These are phyloP conservation scores for Poicephalus meyeri DNA, from an alignment of 2,113 vertebrate genomes.

Conservation along the genomic window DNA sequence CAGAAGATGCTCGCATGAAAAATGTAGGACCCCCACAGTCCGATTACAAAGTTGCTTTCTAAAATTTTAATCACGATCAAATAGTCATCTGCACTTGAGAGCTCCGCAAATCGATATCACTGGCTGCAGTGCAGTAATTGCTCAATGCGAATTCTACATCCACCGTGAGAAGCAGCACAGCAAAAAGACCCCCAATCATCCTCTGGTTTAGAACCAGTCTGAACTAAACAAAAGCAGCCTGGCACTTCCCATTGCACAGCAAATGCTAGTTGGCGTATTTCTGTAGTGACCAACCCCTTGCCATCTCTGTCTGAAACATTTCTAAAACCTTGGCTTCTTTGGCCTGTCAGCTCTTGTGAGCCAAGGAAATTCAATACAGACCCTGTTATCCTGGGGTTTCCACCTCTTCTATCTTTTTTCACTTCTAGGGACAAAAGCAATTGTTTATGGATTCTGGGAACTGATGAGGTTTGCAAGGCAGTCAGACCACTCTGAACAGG, in stretches of 20 bases:
- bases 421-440: slow-evolving; percentile 33
- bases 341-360: slow-evolving; percentile 27
- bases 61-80: slow-evolving; percentile 50
- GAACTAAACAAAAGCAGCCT: slow-evolving; percentile 16
- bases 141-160: slow-evolving; percentile 14
- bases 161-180: slow-evolving; percentile 7
- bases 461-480: slow-evolving; percentile 21
- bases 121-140: not conserved
- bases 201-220: slow-evolving; percentile 4
- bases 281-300: not conserved
- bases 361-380: slow-evolving; percentile 58
- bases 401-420: slow-evolving; percentile 54
- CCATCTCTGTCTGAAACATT: slow-evolving; percentile 30
- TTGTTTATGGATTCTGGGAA: slow-evolving; percentile 43
- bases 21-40: not conserved
- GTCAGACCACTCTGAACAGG: slow-evolving; percentile 33
- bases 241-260: not conserved
- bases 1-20: slow-evolving; percentile 6
- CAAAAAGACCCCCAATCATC: not conserved
- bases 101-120: slow-evolving; percentile 17
- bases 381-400: slow-evolving; percentile 37
- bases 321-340: slow-evolving; percentile 55
- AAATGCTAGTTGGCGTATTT: slow-evolving; percentile 40
- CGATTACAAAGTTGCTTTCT: slow-evolving; percentile 26
- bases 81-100: not conserved